Percentiles rank a stretch among this genome's conserved stretches.
Evolutionary conservation across 2,888 invertebrate genomes (phyloP).

Genomic region (Folsomia candida): DNA sequence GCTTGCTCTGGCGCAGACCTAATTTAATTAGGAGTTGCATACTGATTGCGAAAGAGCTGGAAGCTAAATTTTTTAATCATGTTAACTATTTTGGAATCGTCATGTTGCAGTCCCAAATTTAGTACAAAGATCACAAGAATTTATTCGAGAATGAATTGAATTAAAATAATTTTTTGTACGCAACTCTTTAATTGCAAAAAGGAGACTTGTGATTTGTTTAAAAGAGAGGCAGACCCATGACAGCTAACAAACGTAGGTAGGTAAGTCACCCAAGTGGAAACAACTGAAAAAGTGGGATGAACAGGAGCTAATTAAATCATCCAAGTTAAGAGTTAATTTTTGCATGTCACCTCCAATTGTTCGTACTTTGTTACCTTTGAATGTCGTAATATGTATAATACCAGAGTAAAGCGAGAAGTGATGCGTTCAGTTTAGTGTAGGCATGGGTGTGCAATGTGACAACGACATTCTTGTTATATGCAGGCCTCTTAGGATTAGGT

Average conservation of each 20-base stretch:
- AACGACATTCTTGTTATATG: neutral
- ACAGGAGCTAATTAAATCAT: constrained; percentile 34
- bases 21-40: neutral
- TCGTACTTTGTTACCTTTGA: neutral
- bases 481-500: too few species aligned
- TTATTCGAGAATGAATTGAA: neutral
- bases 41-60: neutral
- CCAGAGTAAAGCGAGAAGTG: neutral
- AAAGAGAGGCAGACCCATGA: neutral
- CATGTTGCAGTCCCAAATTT: neutral
- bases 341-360: constrained; percentile 27
- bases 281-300: constrained; percentile 7
- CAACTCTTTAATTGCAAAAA: neutral
- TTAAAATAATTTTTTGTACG: neutral
- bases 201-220: neutral
- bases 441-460: too few species aligned
- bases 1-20: neutral
- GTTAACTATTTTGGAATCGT: neutral
- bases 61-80: neutral
- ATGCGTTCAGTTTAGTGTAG: neutral
- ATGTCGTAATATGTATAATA: neutral
- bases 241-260: neutral
- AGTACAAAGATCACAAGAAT: neutral
- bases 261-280: constrained; percentile 8
- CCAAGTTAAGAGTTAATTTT: constrained; percentile 27